Conservation (phyloP, 2,797 vertebrate species). For the Eulemur rubriventer region DNA sequence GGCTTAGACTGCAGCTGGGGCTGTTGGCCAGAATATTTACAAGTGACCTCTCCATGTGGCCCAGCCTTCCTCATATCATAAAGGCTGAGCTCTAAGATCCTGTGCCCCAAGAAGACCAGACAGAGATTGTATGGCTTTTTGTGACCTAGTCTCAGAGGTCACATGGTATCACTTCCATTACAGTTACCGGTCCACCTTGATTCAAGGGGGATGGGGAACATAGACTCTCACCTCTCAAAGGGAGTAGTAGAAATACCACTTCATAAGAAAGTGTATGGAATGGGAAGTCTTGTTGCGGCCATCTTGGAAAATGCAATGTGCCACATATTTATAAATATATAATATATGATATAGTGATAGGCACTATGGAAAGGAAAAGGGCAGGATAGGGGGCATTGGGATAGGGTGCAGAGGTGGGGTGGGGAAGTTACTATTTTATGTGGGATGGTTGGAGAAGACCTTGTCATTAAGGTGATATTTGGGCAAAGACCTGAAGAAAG, state of each 20-base stretch:
- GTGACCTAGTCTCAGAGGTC: background rate
- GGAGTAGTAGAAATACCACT: background rate
- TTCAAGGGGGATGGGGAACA: background rate
- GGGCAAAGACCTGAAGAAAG: slow-evolving; percentile 1
- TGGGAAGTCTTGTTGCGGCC: background rate
- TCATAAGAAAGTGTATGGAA: background rate
- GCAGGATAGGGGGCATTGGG: background rate
- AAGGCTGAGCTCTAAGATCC: background rate
- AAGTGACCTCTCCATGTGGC: background rate
- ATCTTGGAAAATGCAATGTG: background rate
- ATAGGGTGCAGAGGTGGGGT: background rate
- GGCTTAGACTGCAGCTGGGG: background rate
- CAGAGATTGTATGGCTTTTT: background rate
- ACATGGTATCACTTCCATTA: background rate
- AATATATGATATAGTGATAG: background rate
- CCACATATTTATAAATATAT: background rate
- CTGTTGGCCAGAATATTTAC: background rate
- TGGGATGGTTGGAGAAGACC: background rate
- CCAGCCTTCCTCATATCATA: background rate
- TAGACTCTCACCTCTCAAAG: background rate
- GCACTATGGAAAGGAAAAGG: background rate
- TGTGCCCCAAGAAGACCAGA: background rate
- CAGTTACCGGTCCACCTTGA: background rate
- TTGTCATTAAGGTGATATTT: background rate
- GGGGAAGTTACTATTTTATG: background rate